Base-by-base conservation (phyloP, 2,888 invertebrate species). In the Tyria jacobaeae region DNA sequence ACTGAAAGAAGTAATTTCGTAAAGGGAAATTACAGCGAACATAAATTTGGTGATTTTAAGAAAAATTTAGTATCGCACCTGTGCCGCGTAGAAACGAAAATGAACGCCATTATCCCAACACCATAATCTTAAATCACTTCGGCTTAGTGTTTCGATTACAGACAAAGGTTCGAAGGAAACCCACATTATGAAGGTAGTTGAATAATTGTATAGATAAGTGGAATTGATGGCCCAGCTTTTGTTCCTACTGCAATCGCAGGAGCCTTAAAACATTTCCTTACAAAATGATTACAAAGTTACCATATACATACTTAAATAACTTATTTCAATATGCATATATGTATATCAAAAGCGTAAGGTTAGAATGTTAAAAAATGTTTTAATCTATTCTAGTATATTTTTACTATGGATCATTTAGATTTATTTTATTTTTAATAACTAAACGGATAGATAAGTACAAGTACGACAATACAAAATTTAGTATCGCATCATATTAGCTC, bases 61-160 rank as follows among this genome's bases (percentile, higher is more conserved):
- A 89, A 89, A 89, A 88, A 88, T 82, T 84, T 82, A 80, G 82
- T 80, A 80, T 81, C 84, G 86, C 91, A 91, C 91, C 92, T 91
- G 91, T 85, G 88, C 85, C 83, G 76, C 84, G 84, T 83, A 80
- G 84, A 81, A 85, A 87, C 85, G 87, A 89, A 89, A 91, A 90
- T 91, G 91, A 89, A 86, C 83, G 89, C 89, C 82, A 90, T 93
- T 92, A 92, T 91, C 91, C 92, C 91, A 83, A 44, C 83, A 89
- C 91, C 90, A 92, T 93, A 92, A 93, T 91, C 92, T 91, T 93
- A 92, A 93, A 93, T 93, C 92, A 92, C 93, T 89, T 84, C 81
- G 90, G 90, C 91, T 93, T 91, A 92, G 91, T 91, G 88, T 91
- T 92, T 92, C 92, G 91, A 91, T 93, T 91, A 90, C 92, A 91